phyloP scores from a whole-genome alignment of 2,797 vertebrate species.

The Scomberomorus guttatus region DNA sequence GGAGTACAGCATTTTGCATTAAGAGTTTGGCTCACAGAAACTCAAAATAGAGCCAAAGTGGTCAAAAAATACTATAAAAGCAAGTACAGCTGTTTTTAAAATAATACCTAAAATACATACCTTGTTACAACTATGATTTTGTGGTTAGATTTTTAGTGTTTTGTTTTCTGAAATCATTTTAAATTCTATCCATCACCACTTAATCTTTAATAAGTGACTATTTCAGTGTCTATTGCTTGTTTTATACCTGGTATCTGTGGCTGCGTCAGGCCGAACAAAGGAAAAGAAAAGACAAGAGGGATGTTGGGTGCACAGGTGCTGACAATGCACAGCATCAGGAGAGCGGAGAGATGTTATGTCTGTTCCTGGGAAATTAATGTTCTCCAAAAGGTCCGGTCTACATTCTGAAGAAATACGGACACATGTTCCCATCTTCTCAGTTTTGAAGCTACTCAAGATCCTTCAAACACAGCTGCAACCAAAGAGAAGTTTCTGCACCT shows the following conservation, averaged over 20 bases:
- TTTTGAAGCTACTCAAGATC: not conserved
- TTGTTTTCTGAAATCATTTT: too few relatives aligned
- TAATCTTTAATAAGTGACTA: too few relatives aligned
- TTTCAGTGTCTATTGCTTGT: not conserved
- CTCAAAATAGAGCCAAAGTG: too few relatives aligned
- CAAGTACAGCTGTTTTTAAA: too few relatives aligned
- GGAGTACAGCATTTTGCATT: too few relatives aligned
- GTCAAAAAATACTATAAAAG: not conserved
- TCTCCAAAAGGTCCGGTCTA: constrained; percentile 62
- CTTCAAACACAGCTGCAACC: not conserved
- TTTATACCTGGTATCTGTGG: constrained; percentile 62
- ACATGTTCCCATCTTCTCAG: constrained; percentile 47
- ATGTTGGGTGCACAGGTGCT: constrained; percentile 88
- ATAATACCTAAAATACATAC: too few relatives aligned
- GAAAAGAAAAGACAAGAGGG: constrained; percentile 88
- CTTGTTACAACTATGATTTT: too few relatives aligned
- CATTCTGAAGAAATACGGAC: constrained; percentile 78
- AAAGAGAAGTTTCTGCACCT: not conserved
- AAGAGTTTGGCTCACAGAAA: too few relatives aligned
- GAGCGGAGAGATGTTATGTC: constrained; percentile 79
- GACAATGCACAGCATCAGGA: constrained; percentile 86
- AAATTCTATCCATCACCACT: too few relatives aligned
- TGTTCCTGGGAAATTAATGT: constrained; percentile 85
- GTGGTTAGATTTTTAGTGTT: too few relatives aligned
- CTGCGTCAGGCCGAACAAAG: constrained; percentile 80